phyloP scores from a whole-genome alignment of 2,888 invertebrate genomes.

The Lasioglossum leucozonium region DNA sequence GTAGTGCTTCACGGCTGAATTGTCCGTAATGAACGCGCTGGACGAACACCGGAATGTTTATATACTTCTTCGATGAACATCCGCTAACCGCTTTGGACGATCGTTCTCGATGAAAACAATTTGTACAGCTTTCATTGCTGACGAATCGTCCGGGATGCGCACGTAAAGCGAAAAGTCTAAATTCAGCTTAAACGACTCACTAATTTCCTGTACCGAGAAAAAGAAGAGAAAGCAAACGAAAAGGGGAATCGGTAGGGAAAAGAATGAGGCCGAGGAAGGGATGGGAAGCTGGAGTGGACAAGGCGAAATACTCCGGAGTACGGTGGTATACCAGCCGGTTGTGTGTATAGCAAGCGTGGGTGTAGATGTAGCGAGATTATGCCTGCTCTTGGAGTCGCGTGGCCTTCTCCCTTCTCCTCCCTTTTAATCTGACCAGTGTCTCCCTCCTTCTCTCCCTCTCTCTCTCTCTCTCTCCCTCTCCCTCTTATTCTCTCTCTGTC shows the following conservation, averaged over 20 bases:
- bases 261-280: constrained; percentile 63
- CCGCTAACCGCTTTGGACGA: too few relatives aligned
- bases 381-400: constrained; percentile 77
- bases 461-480: constrained; percentile 38
- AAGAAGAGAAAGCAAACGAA: constrained; percentile 45
- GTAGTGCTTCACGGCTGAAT: too few relatives aligned
- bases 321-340: constrained; percentile 69
- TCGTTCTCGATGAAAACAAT: neutral
- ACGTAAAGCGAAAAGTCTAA: neutral
- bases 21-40: too few relatives aligned
- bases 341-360: constrained; percentile 73
- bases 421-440: constrained; percentile 51
- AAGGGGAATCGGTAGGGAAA: constrained; percentile 39
- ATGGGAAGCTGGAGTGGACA: constrained; percentile 65
- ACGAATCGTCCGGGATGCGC: neutral
- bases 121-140: neutral
- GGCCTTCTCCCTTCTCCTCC: constrained; percentile 74
- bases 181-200: neutral
- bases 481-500: constrained; percentile 39
- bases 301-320: constrained; percentile 71
- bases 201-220: constrained; percentile 20
- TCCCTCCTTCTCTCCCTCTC: constrained; percentile 36
- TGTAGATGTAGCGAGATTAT: constrained; percentile 80
- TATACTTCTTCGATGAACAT: too few relatives aligned
- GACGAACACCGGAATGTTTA: too few relatives aligned